Conservation (phyloP, 2,888 invertebrate species). For the Stenotaenia linearis region DNA sequence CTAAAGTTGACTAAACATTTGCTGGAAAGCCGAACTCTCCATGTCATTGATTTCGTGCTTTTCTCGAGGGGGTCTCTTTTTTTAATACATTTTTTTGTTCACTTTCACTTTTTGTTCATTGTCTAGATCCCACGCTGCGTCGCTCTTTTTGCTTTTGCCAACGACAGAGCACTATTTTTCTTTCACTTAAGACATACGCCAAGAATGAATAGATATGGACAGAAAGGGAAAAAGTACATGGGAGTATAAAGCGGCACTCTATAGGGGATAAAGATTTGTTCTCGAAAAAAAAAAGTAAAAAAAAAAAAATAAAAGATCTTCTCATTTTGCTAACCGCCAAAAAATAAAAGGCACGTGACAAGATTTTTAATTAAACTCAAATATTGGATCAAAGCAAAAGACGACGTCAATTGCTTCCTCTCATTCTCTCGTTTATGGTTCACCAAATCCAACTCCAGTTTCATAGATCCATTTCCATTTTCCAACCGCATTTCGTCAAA, state of each 20-base stretch:
- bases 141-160: slow-evolving; percentile 8
- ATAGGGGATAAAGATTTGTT: neutral
- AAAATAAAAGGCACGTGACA: slow-evolving; percentile 19
- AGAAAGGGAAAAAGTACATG: neutral
- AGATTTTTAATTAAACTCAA: slow-evolving; percentile 23
- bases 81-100: neutral
- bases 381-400: slow-evolving; percentile 19
- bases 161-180: slow-evolving; percentile 11
- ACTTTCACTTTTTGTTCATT: neutral
- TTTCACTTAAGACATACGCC: slow-evolving; percentile 7
- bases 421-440: neutral
- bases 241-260: neutral
- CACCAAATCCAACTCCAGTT: neutral
- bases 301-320: neutral
- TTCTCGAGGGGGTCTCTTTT: neutral
- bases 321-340: neutral
- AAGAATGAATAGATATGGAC: neutral
- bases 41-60: neutral
- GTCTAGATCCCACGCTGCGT: slow-evolving; percentile 5
- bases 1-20: slow-evolving; percentile 11
- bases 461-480: neutral
- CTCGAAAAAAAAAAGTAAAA: neutral
- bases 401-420: neutral
- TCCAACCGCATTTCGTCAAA: neutral
- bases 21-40: neutral